These are phyloP conservation scores for Cheilosia variabilis DNA, from an alignment of 2,888 invertebrate species.

Conservation along the genomic window DNA sequence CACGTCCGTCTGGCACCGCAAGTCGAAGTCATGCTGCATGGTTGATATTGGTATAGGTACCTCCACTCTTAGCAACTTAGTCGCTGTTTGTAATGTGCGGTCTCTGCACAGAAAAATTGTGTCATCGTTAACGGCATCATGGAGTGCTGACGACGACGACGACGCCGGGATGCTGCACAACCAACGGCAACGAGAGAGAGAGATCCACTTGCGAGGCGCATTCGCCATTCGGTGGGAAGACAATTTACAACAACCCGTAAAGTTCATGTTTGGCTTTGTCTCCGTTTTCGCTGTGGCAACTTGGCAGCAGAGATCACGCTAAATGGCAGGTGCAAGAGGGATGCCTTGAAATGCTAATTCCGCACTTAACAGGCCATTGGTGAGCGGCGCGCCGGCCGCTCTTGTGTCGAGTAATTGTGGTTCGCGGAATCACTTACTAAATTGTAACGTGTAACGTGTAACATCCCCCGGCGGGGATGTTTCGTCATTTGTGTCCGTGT, in stretches of 20 bases:
- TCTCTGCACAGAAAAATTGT: slow-evolving; percentile 55
- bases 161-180: slow-evolving; percentile 31
- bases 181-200: neutral
- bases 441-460: slow-evolving; percentile 64
- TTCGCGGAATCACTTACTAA: slow-evolving; percentile 57
- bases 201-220: slow-evolving; percentile 55
- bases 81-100: slow-evolving; percentile 2
- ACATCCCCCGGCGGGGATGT: slow-evolving; percentile 31
- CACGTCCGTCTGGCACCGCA: slow-evolving; percentile 47
- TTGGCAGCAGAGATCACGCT: slow-evolving; percentile 56
- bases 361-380: slow-evolving; percentile 16
- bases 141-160: slow-evolving; percentile 47
- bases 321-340: slow-evolving; percentile 72
- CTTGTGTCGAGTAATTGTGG: slow-evolving; percentile 30
- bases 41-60: too few species aligned
- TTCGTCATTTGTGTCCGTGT: slow-evolving; percentile 66
- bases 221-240: slow-evolving; percentile 65
- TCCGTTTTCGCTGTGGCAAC: slow-evolving; percentile 12
- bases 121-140: slow-evolving; percentile 74
- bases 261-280: slow-evolving; percentile 70
- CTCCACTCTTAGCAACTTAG: neutral
- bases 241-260: slow-evolving; percentile 69
- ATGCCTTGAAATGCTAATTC: slow-evolving; percentile 69
- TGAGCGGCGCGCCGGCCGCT: neutral
- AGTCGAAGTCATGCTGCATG: slow-evolving; percentile 13